Conservation (phyloP, 2,797 vertebrate genomes). For the Otolemur crassicaudatus region DNA sequence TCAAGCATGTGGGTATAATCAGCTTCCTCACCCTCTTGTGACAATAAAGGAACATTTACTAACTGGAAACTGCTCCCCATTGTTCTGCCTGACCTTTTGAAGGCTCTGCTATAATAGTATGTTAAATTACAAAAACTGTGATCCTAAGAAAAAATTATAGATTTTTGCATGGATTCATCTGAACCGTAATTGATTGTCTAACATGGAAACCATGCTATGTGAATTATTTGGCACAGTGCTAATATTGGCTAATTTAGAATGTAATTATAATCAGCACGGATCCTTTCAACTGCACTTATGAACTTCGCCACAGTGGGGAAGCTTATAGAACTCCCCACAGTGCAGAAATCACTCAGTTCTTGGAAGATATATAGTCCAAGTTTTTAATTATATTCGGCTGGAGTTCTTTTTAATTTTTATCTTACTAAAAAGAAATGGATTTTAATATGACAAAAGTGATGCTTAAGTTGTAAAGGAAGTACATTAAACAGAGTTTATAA, state of each 20-base stretch:
- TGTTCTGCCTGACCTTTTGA: slow-evolving; percentile 72
- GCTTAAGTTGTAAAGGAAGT: slow-evolving; percentile 45
- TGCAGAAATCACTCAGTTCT: slow-evolving; percentile 6
- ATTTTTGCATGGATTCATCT: slow-evolving; percentile 72
- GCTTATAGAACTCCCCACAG: background rate
- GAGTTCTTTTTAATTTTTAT: slow-evolving; percentile 77
- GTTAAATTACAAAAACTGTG: slow-evolving; percentile 68
- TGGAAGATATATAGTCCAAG: slow-evolving; percentile 56
- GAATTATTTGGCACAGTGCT: slow-evolving; percentile 73
- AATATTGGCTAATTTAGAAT: slow-evolving; percentile 78
- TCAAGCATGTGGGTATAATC: background rate
- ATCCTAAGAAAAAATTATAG: slow-evolving; percentile 59
- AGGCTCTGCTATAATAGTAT: slow-evolving; percentile 53
- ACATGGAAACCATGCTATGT: slow-evolving; percentile 68
- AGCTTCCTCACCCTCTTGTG: background rate
- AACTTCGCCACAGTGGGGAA: slow-evolving; percentile 56
- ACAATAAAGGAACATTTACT: slow-evolving; percentile 32
- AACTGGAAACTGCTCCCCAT: slow-evolving; percentile 43
- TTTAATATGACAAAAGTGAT: slow-evolving; percentile 71
- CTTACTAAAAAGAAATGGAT: slow-evolving; percentile 55
- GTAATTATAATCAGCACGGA: slow-evolving; percentile 72
- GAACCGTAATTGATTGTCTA: slow-evolving; percentile 76
- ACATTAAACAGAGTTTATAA: slow-evolving; percentile 58
- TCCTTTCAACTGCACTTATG: slow-evolving; percentile 69
- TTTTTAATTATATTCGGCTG: slow-evolving; percentile 77